Conservation (phyloP, 2,888 invertebrate genomes). For the Nasonia oneida region DNA sequence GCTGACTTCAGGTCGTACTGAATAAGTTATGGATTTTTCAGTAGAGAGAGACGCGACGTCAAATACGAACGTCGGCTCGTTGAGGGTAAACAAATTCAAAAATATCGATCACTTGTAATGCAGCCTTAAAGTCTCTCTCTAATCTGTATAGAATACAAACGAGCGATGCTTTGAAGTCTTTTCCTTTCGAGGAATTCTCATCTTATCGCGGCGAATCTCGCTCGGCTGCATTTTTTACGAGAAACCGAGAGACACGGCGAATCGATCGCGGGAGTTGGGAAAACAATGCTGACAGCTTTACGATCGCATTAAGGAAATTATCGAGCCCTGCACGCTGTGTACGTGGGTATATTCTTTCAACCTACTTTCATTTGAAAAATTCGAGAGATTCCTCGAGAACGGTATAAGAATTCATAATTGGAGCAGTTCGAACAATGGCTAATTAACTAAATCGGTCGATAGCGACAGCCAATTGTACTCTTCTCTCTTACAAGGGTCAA, state of each 20-base stretch:
- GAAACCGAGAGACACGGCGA: neutral
- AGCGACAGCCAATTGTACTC: neutral
- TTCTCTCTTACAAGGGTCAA: neutral
- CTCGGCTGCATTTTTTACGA: neutral
- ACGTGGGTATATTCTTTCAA: neutral
- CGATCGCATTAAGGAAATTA: neutral
- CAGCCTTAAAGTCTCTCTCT: neutral
- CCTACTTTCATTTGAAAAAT: neutral
- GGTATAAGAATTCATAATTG: neutral
- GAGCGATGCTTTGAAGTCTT: neutral
- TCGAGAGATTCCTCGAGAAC: neutral
- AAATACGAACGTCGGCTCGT: neutral
- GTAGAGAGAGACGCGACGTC: neutral
- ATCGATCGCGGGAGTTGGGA: neutral
- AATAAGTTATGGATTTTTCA: neutral
- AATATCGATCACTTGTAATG: neutral
- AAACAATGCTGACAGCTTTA: slow-evolving; percentile 14
- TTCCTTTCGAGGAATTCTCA: neutral
- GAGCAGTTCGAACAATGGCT: neutral
- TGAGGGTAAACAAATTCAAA: neutral
- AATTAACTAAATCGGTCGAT: neutral
- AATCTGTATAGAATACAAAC: neutral
- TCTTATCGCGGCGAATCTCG: neutral
- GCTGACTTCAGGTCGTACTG: neutral
- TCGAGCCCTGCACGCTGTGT: neutral